Evolutionary conservation across 2,888 invertebrate species (phyloP).

Genomic region (Caradrina kadenii): DNA sequence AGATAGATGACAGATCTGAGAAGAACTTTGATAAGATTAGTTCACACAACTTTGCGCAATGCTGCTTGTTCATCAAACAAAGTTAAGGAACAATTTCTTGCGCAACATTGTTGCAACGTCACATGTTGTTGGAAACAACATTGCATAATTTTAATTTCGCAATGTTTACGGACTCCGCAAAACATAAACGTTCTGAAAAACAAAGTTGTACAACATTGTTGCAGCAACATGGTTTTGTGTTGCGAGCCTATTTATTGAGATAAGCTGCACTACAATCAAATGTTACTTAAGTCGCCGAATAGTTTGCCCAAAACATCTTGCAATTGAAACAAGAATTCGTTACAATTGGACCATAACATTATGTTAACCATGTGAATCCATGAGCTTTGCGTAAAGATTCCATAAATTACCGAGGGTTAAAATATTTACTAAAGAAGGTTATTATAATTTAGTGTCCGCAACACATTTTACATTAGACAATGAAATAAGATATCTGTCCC

Average conservation of each 20-base stretch:
- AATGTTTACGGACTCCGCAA: neutral
- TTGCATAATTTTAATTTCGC: neutral
- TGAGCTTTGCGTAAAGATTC: neutral
- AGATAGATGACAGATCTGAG: conserved; percentile 22
- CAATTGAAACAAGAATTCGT: conserved; percentile 16
- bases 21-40: conserved; percentile 1
- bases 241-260: no score
- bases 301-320: conserved; percentile 13
- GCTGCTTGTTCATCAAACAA: neutral
- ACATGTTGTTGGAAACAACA: neutral
- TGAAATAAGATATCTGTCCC: neutral
- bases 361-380: no score
- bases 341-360: neutral
- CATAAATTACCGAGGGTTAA: neutral
- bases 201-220: neutral
- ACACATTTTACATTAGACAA: neutral
- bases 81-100: neutral
- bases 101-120: no score
- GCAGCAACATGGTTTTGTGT: neutral
- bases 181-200: neutral
- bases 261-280: conserved; percentile 1
- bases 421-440: neutral
- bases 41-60: neutral
- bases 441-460: neutral
- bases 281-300: neutral